phyloP scores from a whole-genome alignment of 1,140 invertebrate species.

The Atta texana region DNA sequence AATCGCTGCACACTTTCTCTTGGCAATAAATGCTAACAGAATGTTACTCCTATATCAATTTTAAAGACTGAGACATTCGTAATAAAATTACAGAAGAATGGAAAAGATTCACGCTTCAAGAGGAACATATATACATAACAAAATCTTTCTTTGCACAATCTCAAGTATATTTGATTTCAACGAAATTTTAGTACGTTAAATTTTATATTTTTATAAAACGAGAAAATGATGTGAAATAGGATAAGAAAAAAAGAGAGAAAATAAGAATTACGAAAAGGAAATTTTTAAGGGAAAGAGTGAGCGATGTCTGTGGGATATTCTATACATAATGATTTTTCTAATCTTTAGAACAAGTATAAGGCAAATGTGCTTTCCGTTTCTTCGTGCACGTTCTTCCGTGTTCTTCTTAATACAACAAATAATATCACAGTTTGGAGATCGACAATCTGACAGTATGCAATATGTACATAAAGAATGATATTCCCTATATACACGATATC shows the following conservation, averaged over 20 bases:
- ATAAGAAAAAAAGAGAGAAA: neutral
- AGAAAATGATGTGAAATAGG: neutral
- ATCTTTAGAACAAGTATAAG: slow-evolving; percentile 36
- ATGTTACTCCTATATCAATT: neutral
- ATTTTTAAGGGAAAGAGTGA: neutral
- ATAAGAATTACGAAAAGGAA: neutral
- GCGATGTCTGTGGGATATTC: neutral
- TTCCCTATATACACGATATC: slow-evolving; percentile 4
- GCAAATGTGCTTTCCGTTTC: slow-evolving; percentile 7
- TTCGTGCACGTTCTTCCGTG: neutral
- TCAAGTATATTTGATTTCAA: slow-evolving; percentile 6
- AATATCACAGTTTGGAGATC: slow-evolving; percentile 87
- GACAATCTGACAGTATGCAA: slow-evolving; percentile 79
- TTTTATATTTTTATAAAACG: neutral
- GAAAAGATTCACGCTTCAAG: neutral
- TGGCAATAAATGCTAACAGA: neutral
- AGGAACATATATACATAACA: neutral
- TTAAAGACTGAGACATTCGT: neutral
- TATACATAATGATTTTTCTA: slow-evolving; percentile 30
- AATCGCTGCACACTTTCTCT: slow-evolving; percentile 42
- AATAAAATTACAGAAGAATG: neutral
- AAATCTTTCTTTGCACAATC: neutral
- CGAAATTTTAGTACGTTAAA: neutral
- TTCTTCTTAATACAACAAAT: slow-evolving; percentile 77
- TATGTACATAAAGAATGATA: slow-evolving; percentile 80